A percentile compares a stretch with the other conserved stretches of the same genome.
Conservation (phyloP, 1,140 invertebrate species). For the Paraescarpia echinospica region DNA sequence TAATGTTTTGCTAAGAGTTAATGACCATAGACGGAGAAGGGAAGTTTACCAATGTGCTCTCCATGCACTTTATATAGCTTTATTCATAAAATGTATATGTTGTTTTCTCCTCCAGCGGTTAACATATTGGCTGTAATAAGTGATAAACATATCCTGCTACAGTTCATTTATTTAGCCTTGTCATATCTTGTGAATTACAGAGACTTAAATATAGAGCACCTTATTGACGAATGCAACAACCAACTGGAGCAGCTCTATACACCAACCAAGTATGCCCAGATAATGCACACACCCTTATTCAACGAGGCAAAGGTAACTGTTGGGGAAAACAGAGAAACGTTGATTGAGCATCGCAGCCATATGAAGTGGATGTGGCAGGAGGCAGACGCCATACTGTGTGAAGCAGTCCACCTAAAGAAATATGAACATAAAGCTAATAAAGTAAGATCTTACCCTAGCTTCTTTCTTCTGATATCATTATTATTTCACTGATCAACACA, state of each 20-base stretch:
- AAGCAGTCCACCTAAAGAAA: not conserved
- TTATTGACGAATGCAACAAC: conserved; percentile 9
- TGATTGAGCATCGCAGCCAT: conserved; percentile 6
- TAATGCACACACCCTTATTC: conserved; percentile 14
- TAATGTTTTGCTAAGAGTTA: too few species aligned
- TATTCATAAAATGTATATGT: not conserved
- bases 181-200: not conserved
- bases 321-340: not conserved
- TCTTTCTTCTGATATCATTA: not conserved
- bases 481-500: not conserved
- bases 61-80: too few species aligned
- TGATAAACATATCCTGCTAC: not conserved
- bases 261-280: conserved; percentile 1
- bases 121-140: not conserved
- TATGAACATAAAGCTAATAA: conserved; percentile 3
- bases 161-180: not conserved
- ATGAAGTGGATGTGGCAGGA: conserved; percentile 1
- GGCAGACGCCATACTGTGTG: not conserved
- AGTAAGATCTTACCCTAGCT: not conserved
- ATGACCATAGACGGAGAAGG: too few species aligned
- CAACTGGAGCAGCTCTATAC: not conserved
- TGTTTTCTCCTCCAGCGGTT: too few species aligned
- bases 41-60: too few species aligned
- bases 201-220: conserved; percentile 13
- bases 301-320: not conserved